phyloP scores from a whole-genome alignment of 2,797 vertebrate genomes.

The Austrolebias charrua region DNA sequence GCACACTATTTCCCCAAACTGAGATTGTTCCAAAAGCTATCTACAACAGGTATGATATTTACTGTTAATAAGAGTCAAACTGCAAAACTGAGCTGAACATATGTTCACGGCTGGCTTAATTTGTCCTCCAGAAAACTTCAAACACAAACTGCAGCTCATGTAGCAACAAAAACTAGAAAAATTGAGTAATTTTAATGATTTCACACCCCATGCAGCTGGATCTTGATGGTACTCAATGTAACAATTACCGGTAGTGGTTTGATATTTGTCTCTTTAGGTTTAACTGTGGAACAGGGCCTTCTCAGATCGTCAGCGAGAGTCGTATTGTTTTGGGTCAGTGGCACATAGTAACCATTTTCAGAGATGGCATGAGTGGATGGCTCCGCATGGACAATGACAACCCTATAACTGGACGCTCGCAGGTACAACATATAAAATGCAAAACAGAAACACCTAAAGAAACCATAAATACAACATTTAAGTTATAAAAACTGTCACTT shows the following conservation, averaged over 20 bases:
- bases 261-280: slow-evolving; percentile 77
- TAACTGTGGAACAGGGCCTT: slow-evolving; percentile 92
- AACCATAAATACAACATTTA: too few species aligned
- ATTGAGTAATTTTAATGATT: too few species aligned
- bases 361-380: slow-evolving; percentile 89
- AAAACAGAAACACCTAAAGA: too few species aligned
- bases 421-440: slow-evolving; percentile 72
- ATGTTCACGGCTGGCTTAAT: too few species aligned
- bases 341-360: slow-evolving; percentile 85
- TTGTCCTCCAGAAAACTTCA: too few species aligned
- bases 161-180: background rate
- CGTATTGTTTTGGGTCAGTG: slow-evolving; percentile 85
- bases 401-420: slow-evolving; percentile 86
- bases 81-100: too few species aligned
- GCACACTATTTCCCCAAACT: too few species aligned
- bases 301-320: slow-evolving; percentile 84
- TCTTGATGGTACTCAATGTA: background rate
- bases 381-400: slow-evolving; percentile 84
- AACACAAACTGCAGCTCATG: background rate
- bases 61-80: too few species aligned
- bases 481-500: background rate
- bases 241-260: background rate
- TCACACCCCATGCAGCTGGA: background rate
- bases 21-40: too few species aligned
- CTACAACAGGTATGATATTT: too few species aligned